Conservation (phyloP, 2,888 invertebrate species). For the Drosophila vallismaia region DNA sequence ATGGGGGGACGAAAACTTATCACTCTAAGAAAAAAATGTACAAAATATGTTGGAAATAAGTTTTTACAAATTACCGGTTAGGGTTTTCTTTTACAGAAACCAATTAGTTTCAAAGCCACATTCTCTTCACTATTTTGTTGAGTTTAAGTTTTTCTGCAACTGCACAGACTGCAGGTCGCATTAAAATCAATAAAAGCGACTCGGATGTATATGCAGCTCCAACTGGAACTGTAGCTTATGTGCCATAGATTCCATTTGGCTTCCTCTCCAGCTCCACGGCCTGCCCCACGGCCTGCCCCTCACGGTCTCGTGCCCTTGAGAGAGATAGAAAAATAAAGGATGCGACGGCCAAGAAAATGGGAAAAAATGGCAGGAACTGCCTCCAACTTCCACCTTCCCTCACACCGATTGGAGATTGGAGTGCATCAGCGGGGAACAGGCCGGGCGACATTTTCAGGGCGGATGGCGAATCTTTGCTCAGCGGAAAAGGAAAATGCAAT, state of each 20-base stretch:
- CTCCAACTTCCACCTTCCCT: conserved; percentile 5
- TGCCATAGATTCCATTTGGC: conserved; percentile 58
- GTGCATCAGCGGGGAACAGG: conserved; percentile 50
- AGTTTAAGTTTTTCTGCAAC: not conserved
- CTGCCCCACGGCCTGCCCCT: not conserved
- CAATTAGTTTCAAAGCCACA: too few species aligned
- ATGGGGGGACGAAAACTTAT: not conserved
- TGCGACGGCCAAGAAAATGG: conserved; percentile 49
- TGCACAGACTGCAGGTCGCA: conserved; percentile 14
- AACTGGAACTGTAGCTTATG: conserved; percentile 43
- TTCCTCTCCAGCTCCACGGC: conserved; percentile 27
- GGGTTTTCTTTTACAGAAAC: too few species aligned
- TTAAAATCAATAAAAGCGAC: conserved; percentile 50
- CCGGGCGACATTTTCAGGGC: conserved; percentile 47
- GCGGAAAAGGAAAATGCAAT: conserved; percentile 83
- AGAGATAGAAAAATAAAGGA: conserved; percentile 30
- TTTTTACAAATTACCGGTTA: not conserved
- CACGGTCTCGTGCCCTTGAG: conserved; percentile 66
- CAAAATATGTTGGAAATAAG: not conserved
- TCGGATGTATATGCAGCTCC: conserved; percentile 21
- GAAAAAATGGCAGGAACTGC: conserved; percentile 17
- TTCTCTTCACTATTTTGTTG: not conserved
- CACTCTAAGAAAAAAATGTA: not conserved
- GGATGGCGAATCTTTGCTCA: conserved; percentile 81
- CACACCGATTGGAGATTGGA: conserved; percentile 2